Evolutionary conservation across 1,140 invertebrate species (phyloP).

Genomic region (Aricia agestis): DNA sequence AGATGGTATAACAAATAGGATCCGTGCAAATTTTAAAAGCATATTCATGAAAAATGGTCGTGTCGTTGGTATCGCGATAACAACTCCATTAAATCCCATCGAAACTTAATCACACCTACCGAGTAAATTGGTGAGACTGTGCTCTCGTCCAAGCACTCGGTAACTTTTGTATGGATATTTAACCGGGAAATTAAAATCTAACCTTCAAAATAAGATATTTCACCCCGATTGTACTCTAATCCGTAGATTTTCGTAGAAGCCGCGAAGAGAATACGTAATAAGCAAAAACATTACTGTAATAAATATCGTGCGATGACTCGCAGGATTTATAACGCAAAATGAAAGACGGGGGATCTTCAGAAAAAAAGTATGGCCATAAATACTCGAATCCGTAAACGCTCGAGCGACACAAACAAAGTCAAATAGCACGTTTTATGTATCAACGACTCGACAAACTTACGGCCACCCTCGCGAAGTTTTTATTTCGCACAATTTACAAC

Average conservation of each 20-base stretch:
- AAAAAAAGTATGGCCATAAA: neutral
- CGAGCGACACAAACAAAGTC: neutral
- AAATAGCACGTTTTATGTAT: constrained; percentile 1
- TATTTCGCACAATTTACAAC: constrained; percentile 60
- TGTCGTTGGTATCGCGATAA: neutral
- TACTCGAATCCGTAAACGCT: neutral
- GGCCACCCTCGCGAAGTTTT: constrained; percentile 30
- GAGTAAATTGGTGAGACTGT: too few relatives aligned
- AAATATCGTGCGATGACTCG: neutral
- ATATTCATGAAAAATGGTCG: constrained; percentile 2
- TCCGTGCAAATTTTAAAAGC: constrained; percentile 13
- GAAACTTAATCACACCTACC: neutral
- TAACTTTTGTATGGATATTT: too few relatives aligned
- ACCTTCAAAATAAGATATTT: neutral
- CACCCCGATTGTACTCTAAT: neutral
- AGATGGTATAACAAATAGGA: constrained; percentile 7
- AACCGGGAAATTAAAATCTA: too few relatives aligned
- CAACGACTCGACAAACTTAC: neutral
- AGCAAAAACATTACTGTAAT: neutral
- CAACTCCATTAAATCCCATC: neutral
- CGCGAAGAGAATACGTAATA: neutral
- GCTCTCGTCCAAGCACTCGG: too few relatives aligned
- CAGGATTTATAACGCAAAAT: neutral
- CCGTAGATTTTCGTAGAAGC: neutral
- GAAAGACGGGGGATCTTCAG: neutral